phyloP scores from a whole-genome alignment of 1,140 invertebrate genomes.

The Sesamia nonagrioides region DNA sequence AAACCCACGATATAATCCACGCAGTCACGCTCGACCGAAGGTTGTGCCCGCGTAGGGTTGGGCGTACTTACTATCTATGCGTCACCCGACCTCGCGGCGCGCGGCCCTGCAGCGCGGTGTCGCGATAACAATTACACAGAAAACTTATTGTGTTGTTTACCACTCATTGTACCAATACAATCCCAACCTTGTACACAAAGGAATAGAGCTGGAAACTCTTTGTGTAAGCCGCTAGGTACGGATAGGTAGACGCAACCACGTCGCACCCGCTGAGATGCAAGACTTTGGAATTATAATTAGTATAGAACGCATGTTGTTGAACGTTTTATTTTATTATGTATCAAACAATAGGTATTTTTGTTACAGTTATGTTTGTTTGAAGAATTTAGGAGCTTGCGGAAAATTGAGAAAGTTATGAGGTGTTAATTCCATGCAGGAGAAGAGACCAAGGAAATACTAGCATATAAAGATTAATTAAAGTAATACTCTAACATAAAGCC shows the following conservation, averaged over 20 bases:
- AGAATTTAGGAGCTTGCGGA: background rate
- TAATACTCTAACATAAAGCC: background rate
- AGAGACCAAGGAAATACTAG: too few relatives aligned
- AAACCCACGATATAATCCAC: background rate
- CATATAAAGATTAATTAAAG: too few relatives aligned
- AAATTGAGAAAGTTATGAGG: background rate
- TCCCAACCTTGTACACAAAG: background rate
- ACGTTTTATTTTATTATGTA: constrained; percentile 22
- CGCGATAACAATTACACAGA: constrained; percentile 69
- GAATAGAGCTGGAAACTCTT: background rate
- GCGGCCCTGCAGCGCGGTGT: constrained; percentile 46
- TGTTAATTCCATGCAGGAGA: too few relatives aligned
- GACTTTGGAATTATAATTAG: constrained; percentile 49
- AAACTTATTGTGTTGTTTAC: constrained; percentile 66
- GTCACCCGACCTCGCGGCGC: constrained; percentile 45
- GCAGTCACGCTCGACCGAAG: constrained; percentile 38
- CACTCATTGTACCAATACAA: background rate
- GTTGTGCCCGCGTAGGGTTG: constrained; percentile 23
- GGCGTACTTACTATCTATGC: constrained; percentile 49
- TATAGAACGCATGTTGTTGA: constrained; percentile 28
- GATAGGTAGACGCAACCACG: constrained; percentile 13
- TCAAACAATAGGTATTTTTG: constrained; percentile 22
- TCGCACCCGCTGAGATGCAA: constrained; percentile 29
- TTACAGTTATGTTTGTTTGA: background rate
- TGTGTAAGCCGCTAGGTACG: background rate